Evolutionary conservation across 2,888 invertebrate genomes (phyloP), one percentile per base, ranked within the genome.

Genomic region (Harpagoxenus sublaevis): DNA sequence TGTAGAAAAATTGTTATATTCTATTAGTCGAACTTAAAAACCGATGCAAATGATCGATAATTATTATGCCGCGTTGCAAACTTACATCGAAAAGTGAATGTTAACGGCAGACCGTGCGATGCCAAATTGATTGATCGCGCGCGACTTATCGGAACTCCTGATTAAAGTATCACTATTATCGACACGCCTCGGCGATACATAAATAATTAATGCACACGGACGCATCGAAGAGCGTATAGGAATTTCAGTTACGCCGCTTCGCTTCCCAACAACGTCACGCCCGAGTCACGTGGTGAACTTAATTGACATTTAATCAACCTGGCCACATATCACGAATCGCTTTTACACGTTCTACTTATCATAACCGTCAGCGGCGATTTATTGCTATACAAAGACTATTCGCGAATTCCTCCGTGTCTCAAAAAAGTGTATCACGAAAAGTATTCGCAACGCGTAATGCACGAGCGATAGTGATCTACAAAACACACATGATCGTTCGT

Each of bases 191-290:
- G 6, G 9, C 28, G 79, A 39, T 48, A 55, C 39, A 60, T 71
- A 81, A 81, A 81, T 81, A 81, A 81, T 60, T 81, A 60, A 81
- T 60, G 60, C 39, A 23, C 23, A n/a, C 71, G 79, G 31, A 48
- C 60, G 79, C 55, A 23, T 23, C 66, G 63, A 18, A 10, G 15
- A 15, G 51, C 70, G 35, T 1, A 31, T 2, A 18, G 63, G 31
- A 60, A 89, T 88, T 86, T 84, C 78, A 77, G 78, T 89, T 82
- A 84, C 57, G 63, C 10, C 53, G 31, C 55, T 39, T 60, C 45
- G 45, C 45, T 15, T 23, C 12, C 31, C 57, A n/a, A 60, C 57
- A n/a, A 60, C 60, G 18, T 71, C 45, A 8, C 10, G 57, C 31
- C 65, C 28, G 45, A 39, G 71, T 28, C 42, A 60, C 23, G 45